Conservation (phyloP, 2,797 vertebrate genomes). For the Pagetopsis macropterus region DNA sequence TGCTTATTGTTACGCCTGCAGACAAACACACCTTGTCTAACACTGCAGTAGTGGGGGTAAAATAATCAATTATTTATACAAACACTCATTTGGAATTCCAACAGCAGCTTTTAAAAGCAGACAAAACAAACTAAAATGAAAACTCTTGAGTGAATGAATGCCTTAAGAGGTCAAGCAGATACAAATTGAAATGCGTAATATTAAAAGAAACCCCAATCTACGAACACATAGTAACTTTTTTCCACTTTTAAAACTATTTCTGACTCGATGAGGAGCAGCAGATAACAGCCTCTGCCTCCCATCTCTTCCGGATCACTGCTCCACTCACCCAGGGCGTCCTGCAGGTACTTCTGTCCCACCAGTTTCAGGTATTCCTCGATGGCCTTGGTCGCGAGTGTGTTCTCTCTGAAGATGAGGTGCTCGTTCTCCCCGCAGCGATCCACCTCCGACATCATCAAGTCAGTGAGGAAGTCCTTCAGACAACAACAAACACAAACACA, state of each 20-base stretch:
- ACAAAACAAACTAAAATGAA: neutral
- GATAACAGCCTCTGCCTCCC: no score
- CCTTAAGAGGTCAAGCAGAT: neutral
- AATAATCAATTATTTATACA: constrained; percentile 2
- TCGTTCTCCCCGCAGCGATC: constrained; percentile 98
- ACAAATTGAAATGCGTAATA: neutral
- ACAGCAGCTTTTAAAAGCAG: neutral
- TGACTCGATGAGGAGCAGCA: no score
- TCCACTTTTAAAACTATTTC: neutral
- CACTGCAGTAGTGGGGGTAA: constrained; percentile 6
- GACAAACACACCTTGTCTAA: constrained; percentile 52
- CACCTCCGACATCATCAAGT: constrained; percentile 99
- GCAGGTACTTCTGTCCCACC: constrained; percentile 98
- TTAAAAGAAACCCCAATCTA: neutral
- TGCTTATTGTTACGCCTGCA: constrained; percentile 41
- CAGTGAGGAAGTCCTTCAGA: constrained; percentile 96
- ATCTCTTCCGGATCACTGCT: neutral
- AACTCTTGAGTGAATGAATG: neutral
- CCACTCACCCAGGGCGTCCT: constrained; percentile 94
- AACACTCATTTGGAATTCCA: constrained; percentile 10
- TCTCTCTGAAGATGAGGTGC: constrained; percentile 99
- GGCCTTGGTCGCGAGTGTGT: constrained; percentile 97
- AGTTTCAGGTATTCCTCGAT: constrained; percentile 99
- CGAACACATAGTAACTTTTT: neutral
- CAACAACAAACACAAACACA: neutral